phyloP scores from a whole-genome alignment of 2,113 vertebrate species.

The Ramphastos sulfuratus region DNA sequence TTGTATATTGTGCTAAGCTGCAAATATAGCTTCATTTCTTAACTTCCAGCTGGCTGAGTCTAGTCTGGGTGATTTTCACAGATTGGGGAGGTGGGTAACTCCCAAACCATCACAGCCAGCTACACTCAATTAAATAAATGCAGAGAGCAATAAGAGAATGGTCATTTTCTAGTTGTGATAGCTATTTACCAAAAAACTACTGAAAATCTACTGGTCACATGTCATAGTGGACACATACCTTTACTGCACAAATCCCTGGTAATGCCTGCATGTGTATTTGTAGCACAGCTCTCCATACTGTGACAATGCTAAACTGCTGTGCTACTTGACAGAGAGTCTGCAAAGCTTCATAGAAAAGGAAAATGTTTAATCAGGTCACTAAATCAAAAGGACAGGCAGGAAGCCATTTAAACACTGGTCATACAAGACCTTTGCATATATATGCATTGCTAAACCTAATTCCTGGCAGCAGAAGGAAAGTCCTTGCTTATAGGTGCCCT shows the following conservation, averaged over 20 bases:
- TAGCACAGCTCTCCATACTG: not conserved
- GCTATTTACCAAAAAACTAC: not conserved
- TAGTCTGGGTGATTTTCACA: too few relatives aligned
- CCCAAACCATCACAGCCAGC: too few relatives aligned
- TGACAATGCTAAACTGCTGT: not conserved
- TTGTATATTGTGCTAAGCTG: too few relatives aligned
- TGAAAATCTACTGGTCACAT: rapidly evolving
- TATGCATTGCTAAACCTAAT: not conserved
- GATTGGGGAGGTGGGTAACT: too few relatives aligned
- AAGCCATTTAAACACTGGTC: not conserved
- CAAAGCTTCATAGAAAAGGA: not conserved
- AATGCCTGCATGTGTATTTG: not conserved
- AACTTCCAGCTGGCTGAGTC: too few relatives aligned
- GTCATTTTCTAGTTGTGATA: not conserved
- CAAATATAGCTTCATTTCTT: too few relatives aligned
- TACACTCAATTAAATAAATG: not conserved
- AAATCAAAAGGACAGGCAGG: not conserved
- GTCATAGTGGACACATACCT: not conserved
- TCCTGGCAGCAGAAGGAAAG: not conserved
- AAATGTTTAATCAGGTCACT: not conserved
- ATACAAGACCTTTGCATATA: not conserved
- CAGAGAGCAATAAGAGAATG: not conserved
- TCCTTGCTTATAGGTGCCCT: not conserved
- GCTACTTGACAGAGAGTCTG: not conserved
- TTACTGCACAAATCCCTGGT: not conserved